Percentiles rank a stretch among this genome's conserved stretches.
These are phyloP conservation scores for Drosophila arizonae DNA, from an alignment of 1,140 invertebrate species.

Conservation along the genomic window DNA sequence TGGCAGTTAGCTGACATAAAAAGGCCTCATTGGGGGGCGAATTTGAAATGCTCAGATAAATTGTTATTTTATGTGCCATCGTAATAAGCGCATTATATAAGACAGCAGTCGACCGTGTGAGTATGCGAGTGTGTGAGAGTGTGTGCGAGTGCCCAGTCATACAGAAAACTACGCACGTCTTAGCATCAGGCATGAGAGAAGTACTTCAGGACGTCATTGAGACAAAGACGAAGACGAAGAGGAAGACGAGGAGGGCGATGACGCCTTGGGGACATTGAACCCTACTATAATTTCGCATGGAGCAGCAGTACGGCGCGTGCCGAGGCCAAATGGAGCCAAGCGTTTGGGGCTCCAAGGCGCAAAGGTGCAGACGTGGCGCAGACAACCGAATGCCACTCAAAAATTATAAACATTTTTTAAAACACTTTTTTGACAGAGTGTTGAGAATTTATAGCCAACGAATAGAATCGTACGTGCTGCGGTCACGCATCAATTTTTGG, in stretches of 20 bases:
- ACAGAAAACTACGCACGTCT: conserved; percentile 76
- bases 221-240: conserved; percentile 38
- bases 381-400: conserved; percentile 46
- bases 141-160: conserved; percentile 55
- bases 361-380: conserved; percentile 71
- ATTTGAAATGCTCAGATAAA: conserved; percentile 77
- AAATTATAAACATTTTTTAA: conserved; percentile 80
- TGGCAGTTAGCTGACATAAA: conserved; percentile 49
- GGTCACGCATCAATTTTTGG: conserved; percentile 71
- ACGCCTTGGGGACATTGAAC: conserved; percentile 73
- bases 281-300: conserved; percentile 25
- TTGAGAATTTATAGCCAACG: conserved; percentile 66
- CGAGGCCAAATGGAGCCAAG: conserved; percentile 40
- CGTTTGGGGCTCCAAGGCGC: conserved; percentile 36
- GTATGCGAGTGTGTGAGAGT: conserved; percentile 10
- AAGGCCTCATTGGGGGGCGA: conserved; percentile 46
- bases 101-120: conserved; percentile 35
- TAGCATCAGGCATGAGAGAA: conserved; percentile 21
- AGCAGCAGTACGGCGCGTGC: conserved; percentile 47
- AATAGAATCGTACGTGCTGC: conserved; percentile 63
- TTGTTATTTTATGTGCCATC: conserved; percentile 81
- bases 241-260: conserved; percentile 19
- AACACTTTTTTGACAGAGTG: conserved; percentile 63
- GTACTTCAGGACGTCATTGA: conserved; percentile 58
- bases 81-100: conserved; percentile 80